A percentile compares a stretch with the other conserved stretches of the same genome.
These are phyloP conservation scores for Pseudochaenichthys georgianus DNA, from an alignment of 2,797 vertebrate species.

Conservation along the genomic window DNA sequence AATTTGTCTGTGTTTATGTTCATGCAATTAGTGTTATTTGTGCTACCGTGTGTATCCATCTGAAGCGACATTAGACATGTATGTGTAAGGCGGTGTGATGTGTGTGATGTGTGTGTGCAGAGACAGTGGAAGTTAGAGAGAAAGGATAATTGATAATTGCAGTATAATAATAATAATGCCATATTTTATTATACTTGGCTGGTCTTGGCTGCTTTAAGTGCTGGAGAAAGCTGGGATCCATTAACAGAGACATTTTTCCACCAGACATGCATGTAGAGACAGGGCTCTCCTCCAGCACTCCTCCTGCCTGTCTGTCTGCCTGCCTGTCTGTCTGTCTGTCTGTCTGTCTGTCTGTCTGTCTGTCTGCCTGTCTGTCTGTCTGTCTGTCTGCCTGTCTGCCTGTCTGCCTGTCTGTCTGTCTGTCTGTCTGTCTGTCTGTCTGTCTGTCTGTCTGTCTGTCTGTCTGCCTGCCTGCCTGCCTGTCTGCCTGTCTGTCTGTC, in stretches of 20 bases:
- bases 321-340: too few relatives aligned
- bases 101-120: background rate
- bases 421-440: too few relatives aligned
- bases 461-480: conserved; percentile 43
- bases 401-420: too few relatives aligned
- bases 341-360: too few relatives aligned
- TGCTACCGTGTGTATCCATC: conserved; percentile 14
- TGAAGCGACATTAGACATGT: background rate
- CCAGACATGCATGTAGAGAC: conserved; percentile 78
- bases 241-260: conserved; percentile 83
- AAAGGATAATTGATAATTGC: conserved; percentile 75
- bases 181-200: conserved; percentile 77
- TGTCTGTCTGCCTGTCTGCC: too few relatives aligned
- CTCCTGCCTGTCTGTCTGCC: conserved; percentile 58
- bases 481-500: too few relatives aligned
- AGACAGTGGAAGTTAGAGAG: conserved; percentile 35
- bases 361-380: too few relatives aligned
- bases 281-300: conserved; percentile 70
- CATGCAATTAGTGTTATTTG: conserved; percentile 22
- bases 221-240: conserved; percentile 80
- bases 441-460: conserved; percentile 60
- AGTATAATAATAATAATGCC: conserved; percentile 71
- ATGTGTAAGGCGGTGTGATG: too few relatives aligned
- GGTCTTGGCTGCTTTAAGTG: conserved; percentile 60
- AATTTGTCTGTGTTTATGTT: conserved; percentile 12